Percentiles rank a stretch among this genome's conserved stretches.
These are phyloP conservation scores for Pseudeuparius sepicola DNA, from an alignment of 2,888 invertebrate genomes.

Conservation along the genomic window DNA sequence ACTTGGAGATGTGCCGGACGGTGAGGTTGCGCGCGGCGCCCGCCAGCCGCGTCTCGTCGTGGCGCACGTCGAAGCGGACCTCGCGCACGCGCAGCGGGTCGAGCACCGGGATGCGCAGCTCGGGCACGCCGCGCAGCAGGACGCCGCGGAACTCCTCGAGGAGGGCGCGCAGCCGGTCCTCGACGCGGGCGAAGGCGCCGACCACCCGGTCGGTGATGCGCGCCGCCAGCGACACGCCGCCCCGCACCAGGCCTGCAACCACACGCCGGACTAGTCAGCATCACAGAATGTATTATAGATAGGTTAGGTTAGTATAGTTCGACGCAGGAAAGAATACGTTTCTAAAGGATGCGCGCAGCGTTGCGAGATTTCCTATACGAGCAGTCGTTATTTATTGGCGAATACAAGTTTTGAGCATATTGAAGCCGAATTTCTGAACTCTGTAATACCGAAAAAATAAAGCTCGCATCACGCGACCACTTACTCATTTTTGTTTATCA, in stretches of 20 bases:
- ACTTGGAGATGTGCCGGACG: constrained; percentile 36
- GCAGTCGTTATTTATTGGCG: no score
- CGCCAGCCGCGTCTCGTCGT: constrained; percentile 35
- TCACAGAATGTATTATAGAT: no score
- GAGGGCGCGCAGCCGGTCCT: constrained; percentile 34
- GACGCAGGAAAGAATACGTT: no score
- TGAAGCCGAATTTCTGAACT: no score
- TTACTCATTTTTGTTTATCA: no score
- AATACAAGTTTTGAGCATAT: no score
- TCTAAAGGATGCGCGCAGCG: no score
- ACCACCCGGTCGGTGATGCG: constrained; percentile 34
- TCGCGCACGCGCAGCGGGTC: constrained; percentile 38
- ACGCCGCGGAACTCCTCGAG: constrained; percentile 36
- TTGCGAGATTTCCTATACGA: no score
- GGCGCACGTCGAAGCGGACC: constrained; percentile 36
- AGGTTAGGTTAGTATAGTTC: no score
- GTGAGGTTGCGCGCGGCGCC: constrained; percentile 35
- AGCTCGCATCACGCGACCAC: no score
- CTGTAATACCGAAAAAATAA: no score
- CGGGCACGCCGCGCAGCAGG: constrained; percentile 36
- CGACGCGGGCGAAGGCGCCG: constrained; percentile 33
- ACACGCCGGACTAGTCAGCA: no score
- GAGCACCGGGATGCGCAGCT: constrained; percentile 37
- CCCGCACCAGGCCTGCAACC: constrained; percentile 34
- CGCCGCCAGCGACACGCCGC: constrained; percentile 33